phyloP scores from a whole-genome alignment of 2,113 vertebrate species.

The Sorex fumeus region DNA sequence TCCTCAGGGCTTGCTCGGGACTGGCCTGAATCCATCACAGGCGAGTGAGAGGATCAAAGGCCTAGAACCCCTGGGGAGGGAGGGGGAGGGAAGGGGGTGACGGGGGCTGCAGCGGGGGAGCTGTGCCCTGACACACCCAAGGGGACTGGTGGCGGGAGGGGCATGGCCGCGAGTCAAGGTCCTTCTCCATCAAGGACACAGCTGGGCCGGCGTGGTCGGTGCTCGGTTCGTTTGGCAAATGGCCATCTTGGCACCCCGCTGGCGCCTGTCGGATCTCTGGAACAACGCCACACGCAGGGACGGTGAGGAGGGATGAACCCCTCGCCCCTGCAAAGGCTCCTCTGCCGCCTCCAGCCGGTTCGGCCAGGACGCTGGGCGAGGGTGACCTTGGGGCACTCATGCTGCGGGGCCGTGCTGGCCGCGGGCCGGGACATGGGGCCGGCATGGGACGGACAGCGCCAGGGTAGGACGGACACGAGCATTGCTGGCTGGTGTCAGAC shows the following conservation, averaged over 20 bases:
- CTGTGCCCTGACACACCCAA: no score
- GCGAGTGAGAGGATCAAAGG: no score
- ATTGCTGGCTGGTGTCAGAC: no score
- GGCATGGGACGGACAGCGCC: no score
- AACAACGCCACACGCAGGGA: fast-evolving
- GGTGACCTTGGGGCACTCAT: background rate
- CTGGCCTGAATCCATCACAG: no score
- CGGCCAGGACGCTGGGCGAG: fast-evolving
- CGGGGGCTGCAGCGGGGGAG: no score
- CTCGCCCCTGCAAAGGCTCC: fast-evolving
- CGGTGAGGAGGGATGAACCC: fast-evolving
- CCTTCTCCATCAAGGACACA: fast-evolving
- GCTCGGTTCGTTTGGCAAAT: background rate
- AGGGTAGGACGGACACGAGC: no score
- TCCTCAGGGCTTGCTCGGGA: no score
- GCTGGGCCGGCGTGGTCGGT: background rate
- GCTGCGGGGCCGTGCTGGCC: no score
- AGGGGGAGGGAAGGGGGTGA: no score
- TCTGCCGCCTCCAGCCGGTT: background rate
- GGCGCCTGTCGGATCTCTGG: background rate
- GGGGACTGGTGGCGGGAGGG: no score
- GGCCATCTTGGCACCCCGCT: background rate
- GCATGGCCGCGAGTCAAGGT: background rate
- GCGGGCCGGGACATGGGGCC: background rate
- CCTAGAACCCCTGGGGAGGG: no score